Conservation (phyloP, 2,888 invertebrate species). For the Auanema freiburgensis region DNA sequence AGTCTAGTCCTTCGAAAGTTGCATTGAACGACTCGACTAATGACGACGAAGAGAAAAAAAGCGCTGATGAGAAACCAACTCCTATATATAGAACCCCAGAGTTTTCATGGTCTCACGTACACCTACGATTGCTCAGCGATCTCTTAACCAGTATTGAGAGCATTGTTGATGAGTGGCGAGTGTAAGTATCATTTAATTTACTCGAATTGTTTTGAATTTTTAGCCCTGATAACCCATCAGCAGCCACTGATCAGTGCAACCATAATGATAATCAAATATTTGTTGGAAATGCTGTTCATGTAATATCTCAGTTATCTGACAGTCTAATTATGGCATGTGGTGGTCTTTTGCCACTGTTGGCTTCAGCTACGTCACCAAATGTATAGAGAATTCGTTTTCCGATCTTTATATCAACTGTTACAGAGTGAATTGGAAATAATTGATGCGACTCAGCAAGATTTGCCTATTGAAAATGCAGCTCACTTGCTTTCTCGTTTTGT, state of each 20-base stretch:
- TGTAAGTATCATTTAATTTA: slow-evolving; percentile 65
- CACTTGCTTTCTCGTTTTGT: slow-evolving; percentile 96
- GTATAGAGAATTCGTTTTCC: slow-evolving; percentile 71
- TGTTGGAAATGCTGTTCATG: slow-evolving; percentile 97
- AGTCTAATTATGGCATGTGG: slow-evolving; percentile 88
- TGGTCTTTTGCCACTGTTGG: slow-evolving; percentile 86
- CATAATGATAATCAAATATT: slow-evolving; percentile 71
- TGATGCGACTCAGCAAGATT: slow-evolving; percentile 92
- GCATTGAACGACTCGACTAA: not conserved
- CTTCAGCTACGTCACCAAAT: slow-evolving; percentile 96
- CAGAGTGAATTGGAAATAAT: slow-evolving; percentile 97
- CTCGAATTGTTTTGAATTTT: not conserved
- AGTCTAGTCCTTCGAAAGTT: not conserved
- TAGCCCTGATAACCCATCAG: slow-evolving; percentile 11
- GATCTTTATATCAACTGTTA: slow-evolving; percentile 45
- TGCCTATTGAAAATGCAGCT: slow-evolving; percentile 96
- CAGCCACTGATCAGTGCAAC: slow-evolving; percentile 25
- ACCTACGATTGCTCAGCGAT: slow-evolving; percentile 91
- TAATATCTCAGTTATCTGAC: slow-evolving; percentile 97
- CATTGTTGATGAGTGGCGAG: slow-evolving; percentile 88
- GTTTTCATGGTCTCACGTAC: slow-evolving; percentile 97
- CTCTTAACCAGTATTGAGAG: slow-evolving; percentile 94
- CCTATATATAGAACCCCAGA: slow-evolving; percentile 98
- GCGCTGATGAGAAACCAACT: slow-evolving; percentile 72
- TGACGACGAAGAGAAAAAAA: no score